Evolutionary conservation across 2,797 vertebrate species (phyloP).

Genomic region (Arrhamphus sclerolepis): DNA sequence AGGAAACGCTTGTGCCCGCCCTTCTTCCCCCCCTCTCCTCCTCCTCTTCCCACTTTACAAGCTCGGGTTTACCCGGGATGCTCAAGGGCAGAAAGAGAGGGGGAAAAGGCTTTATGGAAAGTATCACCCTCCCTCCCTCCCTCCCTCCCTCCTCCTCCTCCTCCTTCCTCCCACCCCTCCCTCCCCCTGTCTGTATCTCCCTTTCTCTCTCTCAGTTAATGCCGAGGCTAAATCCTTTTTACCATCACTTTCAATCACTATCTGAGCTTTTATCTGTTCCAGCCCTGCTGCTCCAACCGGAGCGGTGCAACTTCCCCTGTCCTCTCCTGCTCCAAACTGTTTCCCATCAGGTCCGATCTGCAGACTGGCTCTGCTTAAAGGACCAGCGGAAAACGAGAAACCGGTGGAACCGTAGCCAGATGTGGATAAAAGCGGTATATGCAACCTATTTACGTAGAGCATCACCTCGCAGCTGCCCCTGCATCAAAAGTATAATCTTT

Average conservation of each 20-base stretch:
- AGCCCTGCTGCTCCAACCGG: conserved; percentile 79
- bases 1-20: conserved; percentile 70
- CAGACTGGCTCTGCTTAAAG: conserved; percentile 60
- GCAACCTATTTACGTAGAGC: conserved; percentile 1
- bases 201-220: conserved; percentile 75
- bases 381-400: conserved; percentile 36
- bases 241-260: conserved; percentile 92
- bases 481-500: background rate
- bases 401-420: conserved; percentile 10
- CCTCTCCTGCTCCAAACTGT: conserved; percentile 72
- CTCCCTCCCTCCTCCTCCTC: conserved; percentile 48
- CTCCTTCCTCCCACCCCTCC: conserved; percentile 52
- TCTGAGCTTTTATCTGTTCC: conserved; percentile 90
- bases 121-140: conserved; percentile 74
- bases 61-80: conserved; percentile 81
- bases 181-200: conserved; percentile 58
- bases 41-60: conserved; percentile 76
- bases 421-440: conserved; percentile 6
- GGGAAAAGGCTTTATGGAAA: conserved; percentile 83
- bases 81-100: conserved; percentile 88
- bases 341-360: conserved; percentile 75
- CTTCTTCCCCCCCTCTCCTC: conserved; percentile 50
- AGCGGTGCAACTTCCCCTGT: conserved; percentile 88
- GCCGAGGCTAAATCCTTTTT: conserved; percentile 87
- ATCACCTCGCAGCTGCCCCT: conserved; percentile 9